Evolutionary conservation across 2,888 invertebrate genomes (phyloP), one percentile per base, ranked within the genome.

Genomic region (Heliconius charithonia): DNA sequence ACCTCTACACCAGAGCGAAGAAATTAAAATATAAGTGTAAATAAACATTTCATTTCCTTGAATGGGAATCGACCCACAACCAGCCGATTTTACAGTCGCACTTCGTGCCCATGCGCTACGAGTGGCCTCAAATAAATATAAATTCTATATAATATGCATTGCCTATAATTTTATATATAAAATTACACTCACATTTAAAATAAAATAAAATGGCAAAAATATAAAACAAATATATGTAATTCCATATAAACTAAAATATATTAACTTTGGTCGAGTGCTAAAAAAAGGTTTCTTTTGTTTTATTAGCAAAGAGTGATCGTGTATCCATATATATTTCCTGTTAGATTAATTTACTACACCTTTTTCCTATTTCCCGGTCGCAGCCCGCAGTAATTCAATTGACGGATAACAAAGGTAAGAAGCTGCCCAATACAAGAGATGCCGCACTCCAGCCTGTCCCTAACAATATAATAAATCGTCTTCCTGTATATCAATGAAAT

Each of bases 351-450:
- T 81, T 69, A 75, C 75, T 72, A 75, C 67, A 71, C 72, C 78
- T 67, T 79, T 79, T 79, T 75, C 77, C 70, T 73, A 63, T 77
- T 78, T 71, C 56, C 66, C 78, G 73, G 79, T 65, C 67, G 51
- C 63, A 67, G 22, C 75, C 66, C 41, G 59, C 75, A 62, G 76
- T 80, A 81, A 80, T 78, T 81, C 81, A 78, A 80, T 81, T 80
- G 78, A 81, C 75, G 41, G 63, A 76, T 75, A 81, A 80, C 78
- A 80, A 78, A 78, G 81, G 78, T 80, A 81, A 81, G 77, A 81
- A 76, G 73, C 72, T 79, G 76, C 56, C 78, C 71, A 51, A 71
- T 76, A 81, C 78, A 75, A 78, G 73, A 76, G 65, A 78, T 29
- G 75, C 76, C 80, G 51, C 62, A 66, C 70, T 77, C 75, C 77